Evolutionary conservation across 2,113 vertebrate genomes (phyloP), one percentile per base, ranked within the genome.

Genomic region (Pachyramphus minor): DNA sequence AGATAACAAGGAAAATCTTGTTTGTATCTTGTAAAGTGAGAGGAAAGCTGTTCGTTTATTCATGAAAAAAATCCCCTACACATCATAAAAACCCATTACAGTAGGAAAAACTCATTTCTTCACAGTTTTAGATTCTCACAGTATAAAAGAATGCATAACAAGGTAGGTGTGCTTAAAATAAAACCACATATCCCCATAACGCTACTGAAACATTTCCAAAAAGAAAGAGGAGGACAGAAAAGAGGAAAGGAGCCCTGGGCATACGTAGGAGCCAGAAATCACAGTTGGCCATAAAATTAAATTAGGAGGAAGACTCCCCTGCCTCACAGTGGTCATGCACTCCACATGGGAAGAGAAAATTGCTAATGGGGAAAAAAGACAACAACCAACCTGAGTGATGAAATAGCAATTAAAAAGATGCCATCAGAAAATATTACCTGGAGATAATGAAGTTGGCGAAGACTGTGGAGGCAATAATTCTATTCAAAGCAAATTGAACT

Each of bases 341-440:
- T 71, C 50, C 64, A 67, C 15, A 14, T 11, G 14, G 35, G 14
- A 69, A 85, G 64, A 76, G 30, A 50, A 91, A 88, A 94, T 11
- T 79, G 52, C 56, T 64, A 87, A 77, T 12, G 24, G 24, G 20
- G 8, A 11, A 45, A 31, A 71, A 37, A 62, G 22, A 58, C 55
- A 81, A 56, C 27, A 12, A 52, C 39, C 33, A 91, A 72, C 17
- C 55, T 41, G n/a, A 96, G 72, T 88, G 90, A 95, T 93, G 56
- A 96, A 96, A 96, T 7, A 86, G 82, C 88, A 90, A 95, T 92
- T 97, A 90, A 93, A 90, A 96, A 95, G 82, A 86, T 90, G 93
- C 44, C 92, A 93, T 86, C 72, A 71, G 60, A 86, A 96, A 94
- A 91, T 90, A 94, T 9, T 68, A 80, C 87, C 63, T 30, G 37